Percentiles rank a stretch among this genome's conserved stretches.
These are phyloP conservation scores for Lasioglossum marginatum DNA, from an alignment of 2,888 invertebrate species.

Conservation along the genomic window DNA sequence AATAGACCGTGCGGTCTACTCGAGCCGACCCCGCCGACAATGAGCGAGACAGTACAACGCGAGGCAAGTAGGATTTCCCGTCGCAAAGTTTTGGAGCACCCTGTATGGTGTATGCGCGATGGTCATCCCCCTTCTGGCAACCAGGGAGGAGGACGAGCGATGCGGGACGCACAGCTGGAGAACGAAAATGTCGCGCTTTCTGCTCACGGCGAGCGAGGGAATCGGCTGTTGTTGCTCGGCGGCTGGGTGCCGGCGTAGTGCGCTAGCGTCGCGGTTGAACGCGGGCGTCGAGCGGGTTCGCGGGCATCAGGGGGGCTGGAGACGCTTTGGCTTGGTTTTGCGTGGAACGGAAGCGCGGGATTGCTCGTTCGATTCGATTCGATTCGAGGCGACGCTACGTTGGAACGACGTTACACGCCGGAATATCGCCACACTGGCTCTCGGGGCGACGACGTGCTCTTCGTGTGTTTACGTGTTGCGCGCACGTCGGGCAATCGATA, in stretches of 20 bases:
- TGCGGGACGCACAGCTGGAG: constrained; percentile 16
- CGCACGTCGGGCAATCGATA: constrained; percentile 65
- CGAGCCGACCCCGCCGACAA: neutral
- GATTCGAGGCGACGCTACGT: neutral
- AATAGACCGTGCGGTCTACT: neutral
- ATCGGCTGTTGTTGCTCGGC: constrained; percentile 11
- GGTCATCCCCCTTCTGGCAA: constrained; percentile 30
- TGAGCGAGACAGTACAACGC: neutral
- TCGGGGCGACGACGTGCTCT: constrained; percentile 38
- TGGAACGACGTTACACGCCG: neutral
- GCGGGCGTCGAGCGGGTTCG: constrained; percentile 1
- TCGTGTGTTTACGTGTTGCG: constrained; percentile 63
- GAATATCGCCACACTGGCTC: neutral
- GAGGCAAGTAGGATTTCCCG: neutral
- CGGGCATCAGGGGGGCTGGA: neutral
- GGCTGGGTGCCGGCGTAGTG: neutral
- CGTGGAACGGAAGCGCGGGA: constrained; percentile 23
- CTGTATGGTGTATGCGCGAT: constrained; percentile 16
- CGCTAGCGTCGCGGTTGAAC: constrained; percentile 7
- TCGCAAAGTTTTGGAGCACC: constrained; percentile 3
- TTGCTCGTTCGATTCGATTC: constrained; percentile 27
- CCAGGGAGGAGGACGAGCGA: constrained; percentile 32
- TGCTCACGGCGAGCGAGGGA: constrained; percentile 35
- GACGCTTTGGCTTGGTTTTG: neutral
- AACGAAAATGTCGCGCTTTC: constrained; percentile 60